These are phyloP conservation scores for Manacus vitellinus DNA, from an alignment of 2,113 vertebrate species.

Conservation along the genomic window DNA sequence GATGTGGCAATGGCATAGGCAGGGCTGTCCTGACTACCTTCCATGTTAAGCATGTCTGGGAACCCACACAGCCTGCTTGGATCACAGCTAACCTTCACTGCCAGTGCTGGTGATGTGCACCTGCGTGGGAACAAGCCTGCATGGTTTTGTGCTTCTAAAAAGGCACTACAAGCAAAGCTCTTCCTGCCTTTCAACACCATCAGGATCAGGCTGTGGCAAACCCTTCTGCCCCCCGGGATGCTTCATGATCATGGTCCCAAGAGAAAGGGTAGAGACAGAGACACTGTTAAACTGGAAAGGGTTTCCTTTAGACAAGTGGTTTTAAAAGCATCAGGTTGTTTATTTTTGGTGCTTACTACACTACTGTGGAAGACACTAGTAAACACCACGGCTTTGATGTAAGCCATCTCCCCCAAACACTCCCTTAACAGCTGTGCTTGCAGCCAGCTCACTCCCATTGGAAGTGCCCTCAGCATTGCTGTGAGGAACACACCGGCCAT, in stretches of 20 bases:
- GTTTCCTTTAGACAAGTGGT: neutral
- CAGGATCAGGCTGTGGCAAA: neutral
- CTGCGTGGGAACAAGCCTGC: neutral
- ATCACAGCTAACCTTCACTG: neutral
- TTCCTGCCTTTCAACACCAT: neutral
- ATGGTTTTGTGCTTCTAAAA: neutral
- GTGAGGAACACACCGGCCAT: neutral
- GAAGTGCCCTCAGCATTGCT: neutral
- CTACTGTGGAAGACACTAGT: neutral
- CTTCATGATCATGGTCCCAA: fast-evolving
- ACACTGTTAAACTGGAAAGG: neutral
- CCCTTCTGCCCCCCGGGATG: neutral
- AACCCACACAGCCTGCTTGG: neutral
- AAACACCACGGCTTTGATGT: neutral
- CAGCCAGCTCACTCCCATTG: neutral
- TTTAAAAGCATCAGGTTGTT: neutral
- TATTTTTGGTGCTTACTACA: neutral
- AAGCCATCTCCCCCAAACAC: neutral
- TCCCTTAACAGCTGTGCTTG: neutral
- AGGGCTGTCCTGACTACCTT: neutral
- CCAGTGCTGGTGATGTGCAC: neutral
- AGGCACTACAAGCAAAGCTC: neutral
- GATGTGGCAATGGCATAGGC: neutral
- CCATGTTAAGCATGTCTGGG: neutral
- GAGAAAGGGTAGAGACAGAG: neutral